A percentile compares a stretch with the other conserved stretches of the same genome.
These are phyloP conservation scores for Charaxes varanes DNA, from an alignment of 1,140 invertebrate species.

Conservation along the genomic window DNA sequence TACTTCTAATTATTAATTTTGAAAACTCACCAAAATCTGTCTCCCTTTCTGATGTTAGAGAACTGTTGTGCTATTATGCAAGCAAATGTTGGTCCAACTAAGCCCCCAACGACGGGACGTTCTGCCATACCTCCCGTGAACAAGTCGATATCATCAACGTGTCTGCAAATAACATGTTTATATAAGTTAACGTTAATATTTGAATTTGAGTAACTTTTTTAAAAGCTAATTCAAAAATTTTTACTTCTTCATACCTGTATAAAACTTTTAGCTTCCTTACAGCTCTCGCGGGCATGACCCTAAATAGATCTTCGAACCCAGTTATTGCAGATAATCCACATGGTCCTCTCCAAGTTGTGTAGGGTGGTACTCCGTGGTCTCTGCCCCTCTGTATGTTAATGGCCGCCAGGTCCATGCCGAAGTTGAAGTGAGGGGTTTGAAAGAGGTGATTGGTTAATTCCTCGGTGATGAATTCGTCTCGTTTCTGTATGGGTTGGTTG, in stretches of 20 bases:
- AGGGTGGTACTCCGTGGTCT: constrained; percentile 92
- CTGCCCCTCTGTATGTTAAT: constrained; percentile 92
- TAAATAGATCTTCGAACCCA: constrained; percentile 84
- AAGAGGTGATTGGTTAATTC: constrained; percentile 93
- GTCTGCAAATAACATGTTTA: no score
- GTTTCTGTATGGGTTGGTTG: constrained; percentile 84
- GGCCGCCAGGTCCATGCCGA: constrained; percentile 92
- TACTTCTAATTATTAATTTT: constrained; percentile 6
- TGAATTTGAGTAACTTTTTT: no score
- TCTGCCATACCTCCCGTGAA: constrained; percentile 93
- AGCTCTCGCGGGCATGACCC: constrained; percentile 80
- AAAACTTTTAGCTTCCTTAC: constrained; percentile 78
- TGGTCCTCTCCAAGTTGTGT: constrained; percentile 86
- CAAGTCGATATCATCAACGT: constrained; percentile 92
- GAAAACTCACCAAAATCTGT: constrained; percentile 87
- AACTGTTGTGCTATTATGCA: constrained; percentile 97
- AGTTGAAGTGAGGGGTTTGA: constrained; percentile 81
- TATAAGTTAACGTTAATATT: constrained; percentile 11
- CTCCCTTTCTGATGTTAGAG: constrained; percentile 88
- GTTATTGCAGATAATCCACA: constrained; percentile 84
- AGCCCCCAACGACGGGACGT: constrained; percentile 83
- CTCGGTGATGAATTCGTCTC: constrained; percentile 87
- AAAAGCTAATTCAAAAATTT: no score
- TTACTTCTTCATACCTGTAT: constrained; percentile 77
- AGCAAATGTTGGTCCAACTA: constrained; percentile 96